Evolutionary conservation across 2,113 vertebrate species (phyloP).

Genomic region (Agapornis roseicollis): DNA sequence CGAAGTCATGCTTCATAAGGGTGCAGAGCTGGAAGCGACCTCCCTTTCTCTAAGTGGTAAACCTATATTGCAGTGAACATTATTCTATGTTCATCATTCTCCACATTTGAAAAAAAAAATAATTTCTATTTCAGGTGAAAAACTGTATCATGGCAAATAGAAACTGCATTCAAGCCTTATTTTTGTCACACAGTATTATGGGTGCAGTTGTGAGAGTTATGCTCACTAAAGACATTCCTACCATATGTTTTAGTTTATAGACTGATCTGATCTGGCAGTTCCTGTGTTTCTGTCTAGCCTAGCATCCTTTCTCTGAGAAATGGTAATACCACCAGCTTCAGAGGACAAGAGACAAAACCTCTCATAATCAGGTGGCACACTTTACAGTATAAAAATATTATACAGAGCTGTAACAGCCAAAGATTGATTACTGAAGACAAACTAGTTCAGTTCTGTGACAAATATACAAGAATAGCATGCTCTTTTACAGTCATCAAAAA

Average conservation of each 20-base stretch:
- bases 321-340: background rate
- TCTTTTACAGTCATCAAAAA: background rate
- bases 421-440: background rate
- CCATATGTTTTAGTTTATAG: background rate
- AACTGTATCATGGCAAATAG: background rate
- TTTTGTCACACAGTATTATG: background rate
- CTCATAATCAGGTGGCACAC: background rate
- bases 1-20: background rate
- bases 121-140: background rate
- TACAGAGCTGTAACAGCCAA: background rate
- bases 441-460: background rate
- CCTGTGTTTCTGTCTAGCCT: background rate
- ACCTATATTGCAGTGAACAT: background rate
- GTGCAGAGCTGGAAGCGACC: background rate
- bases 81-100: background rate
- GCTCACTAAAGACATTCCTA: background rate
- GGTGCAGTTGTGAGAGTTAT: background rate
- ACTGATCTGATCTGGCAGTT: background rate
- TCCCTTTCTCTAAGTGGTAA: background rate
- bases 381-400: background rate
- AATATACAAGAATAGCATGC: background rate
- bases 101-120: background rate
- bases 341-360: background rate
- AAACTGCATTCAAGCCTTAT: background rate
- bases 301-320: background rate